Evolutionary conservation across 2,797 vertebrate species (phyloP).

Genomic region (Cyclopterus lumpus): DNA sequence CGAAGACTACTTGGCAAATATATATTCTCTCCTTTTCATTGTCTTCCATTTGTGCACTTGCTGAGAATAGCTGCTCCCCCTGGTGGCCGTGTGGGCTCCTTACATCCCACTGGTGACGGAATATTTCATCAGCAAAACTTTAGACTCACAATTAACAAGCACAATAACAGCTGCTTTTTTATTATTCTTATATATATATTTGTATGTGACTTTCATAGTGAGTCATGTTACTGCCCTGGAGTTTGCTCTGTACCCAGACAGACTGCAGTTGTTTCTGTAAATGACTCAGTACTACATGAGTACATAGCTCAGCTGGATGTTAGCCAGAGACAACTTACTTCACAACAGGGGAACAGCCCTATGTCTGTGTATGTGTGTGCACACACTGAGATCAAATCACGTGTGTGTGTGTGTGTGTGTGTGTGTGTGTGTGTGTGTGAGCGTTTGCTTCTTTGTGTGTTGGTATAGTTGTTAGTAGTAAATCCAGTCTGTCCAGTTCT

Average conservation of each 20-base stretch:
- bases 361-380: slow-evolving; percentile 15
- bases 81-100: slow-evolving; percentile 21
- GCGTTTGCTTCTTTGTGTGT: slow-evolving; percentile 45
- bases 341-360: not conserved
- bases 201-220: not conserved
- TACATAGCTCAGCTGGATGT: slow-evolving; percentile 18
- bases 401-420: slow-evolving; percentile 45
- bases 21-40: slow-evolving; percentile 7
- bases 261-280: slow-evolving; percentile 2
- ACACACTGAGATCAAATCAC: too few relatives aligned
- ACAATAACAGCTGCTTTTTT: not conserved
- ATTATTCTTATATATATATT: not conserved
- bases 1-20: not conserved
- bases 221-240: not conserved
- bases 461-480: slow-evolving; percentile 49
- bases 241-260: not conserved
- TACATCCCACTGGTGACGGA: not conserved
- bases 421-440: slow-evolving; percentile 41
- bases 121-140: not conserved
- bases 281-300: not conserved
- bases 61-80: slow-evolving; percentile 44
- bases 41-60: not conserved
- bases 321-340: slow-evolving; percentile 3
- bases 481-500: slow-evolving; percentile 74
- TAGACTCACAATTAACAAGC: not conserved